Conservation (phyloP, 1,140 invertebrate genomes). For the Ips nitidus region DNA sequence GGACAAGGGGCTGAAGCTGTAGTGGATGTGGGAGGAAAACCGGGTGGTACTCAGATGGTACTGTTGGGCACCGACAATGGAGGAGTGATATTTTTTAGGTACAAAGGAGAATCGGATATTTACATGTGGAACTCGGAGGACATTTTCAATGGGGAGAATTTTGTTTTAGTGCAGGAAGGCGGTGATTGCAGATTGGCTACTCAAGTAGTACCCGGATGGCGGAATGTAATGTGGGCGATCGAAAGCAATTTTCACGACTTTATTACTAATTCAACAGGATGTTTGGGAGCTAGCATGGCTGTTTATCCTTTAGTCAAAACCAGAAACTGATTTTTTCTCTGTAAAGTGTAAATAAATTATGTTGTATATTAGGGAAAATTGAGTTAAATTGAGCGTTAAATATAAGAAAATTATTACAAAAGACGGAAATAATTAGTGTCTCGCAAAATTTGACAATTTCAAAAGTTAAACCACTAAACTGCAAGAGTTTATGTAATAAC, state of each 20-base stretch:
- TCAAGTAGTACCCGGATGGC: slow-evolving; percentile 60
- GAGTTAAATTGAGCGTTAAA: no score
- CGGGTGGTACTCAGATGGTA: slow-evolving; percentile 55
- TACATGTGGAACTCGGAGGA: slow-evolving; percentile 64
- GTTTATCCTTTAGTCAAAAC: slow-evolving; percentile 50
- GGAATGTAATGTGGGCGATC: slow-evolving; percentile 61
- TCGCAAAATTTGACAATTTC: no score
- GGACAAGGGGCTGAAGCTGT: slow-evolving; percentile 57
- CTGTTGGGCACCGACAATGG: slow-evolving; percentile 63
- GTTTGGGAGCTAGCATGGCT: slow-evolving; percentile 53
- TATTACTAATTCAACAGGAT: slow-evolving; percentile 59
- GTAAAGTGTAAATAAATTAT: background rate
- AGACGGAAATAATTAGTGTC: no score
- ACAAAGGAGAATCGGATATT: slow-evolving; percentile 61
- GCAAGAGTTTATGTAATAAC: no score
- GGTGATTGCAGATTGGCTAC: slow-evolving; percentile 62
- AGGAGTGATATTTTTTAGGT: slow-evolving; percentile 60
- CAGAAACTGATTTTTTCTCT: slow-evolving; percentile 38
- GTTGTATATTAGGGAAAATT: no score
- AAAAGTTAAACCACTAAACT: no score
- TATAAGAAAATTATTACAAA: no score
- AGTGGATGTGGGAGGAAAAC: slow-evolving; percentile 59
- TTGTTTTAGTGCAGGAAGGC: slow-evolving; percentile 59
- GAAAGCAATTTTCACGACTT: slow-evolving; percentile 68
- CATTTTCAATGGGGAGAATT: slow-evolving; percentile 57